These are phyloP conservation scores for Eristalis intricaria DNA, from an alignment of 2,888 invertebrate genomes.

Conservation along the genomic window DNA sequence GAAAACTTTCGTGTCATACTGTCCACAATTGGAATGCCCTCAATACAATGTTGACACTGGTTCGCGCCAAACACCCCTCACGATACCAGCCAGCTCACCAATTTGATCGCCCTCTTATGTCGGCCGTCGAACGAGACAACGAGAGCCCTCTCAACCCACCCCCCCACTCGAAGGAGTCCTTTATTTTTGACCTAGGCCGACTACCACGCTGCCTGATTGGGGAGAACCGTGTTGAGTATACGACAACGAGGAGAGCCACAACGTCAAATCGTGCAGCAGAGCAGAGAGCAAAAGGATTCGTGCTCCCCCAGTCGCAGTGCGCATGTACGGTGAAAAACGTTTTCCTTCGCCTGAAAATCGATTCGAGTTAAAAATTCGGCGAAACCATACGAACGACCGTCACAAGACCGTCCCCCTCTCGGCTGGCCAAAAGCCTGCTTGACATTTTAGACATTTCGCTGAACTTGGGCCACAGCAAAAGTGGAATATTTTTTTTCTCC, in stretches of 20 bases:
- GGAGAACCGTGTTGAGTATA: slow-evolving; percentile 12
- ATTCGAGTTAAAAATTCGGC: slow-evolving; percentile 69
- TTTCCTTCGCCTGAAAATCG: slow-evolving; percentile 67
- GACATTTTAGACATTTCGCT: slow-evolving; percentile 71
- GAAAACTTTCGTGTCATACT: slow-evolving; percentile 13
- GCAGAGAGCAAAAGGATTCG: slow-evolving; percentile 38
- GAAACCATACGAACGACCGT: slow-evolving; percentile 59
- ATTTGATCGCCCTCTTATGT: slow-evolving; percentile 36
- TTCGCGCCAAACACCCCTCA: slow-evolving; percentile 44
- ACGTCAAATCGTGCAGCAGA: slow-evolving; percentile 2
- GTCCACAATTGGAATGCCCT: slow-evolving; percentile 28
- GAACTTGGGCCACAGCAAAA: slow-evolving; percentile 64
- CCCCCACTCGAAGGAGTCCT: slow-evolving; percentile 39
- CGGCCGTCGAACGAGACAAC: slow-evolving; percentile 36
- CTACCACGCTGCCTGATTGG: slow-evolving; percentile 2
- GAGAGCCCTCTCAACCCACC: slow-evolving; percentile 43
- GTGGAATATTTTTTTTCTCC: slow-evolving; percentile 46
- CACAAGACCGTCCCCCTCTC: slow-evolving; percentile 44
- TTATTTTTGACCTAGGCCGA: slow-evolving; percentile 74
- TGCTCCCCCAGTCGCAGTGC: slow-evolving; percentile 18
- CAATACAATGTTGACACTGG: slow-evolving; percentile 44
- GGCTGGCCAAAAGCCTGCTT: slow-evolving; percentile 50
- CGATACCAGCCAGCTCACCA: slow-evolving; percentile 29
- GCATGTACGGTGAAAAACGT: slow-evolving; percentile 49
- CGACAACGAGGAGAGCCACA: slow-evolving; percentile 30